Conservation (phyloP, 2,797 vertebrate genomes). For the Platyrinchus mystaceus region DNA sequence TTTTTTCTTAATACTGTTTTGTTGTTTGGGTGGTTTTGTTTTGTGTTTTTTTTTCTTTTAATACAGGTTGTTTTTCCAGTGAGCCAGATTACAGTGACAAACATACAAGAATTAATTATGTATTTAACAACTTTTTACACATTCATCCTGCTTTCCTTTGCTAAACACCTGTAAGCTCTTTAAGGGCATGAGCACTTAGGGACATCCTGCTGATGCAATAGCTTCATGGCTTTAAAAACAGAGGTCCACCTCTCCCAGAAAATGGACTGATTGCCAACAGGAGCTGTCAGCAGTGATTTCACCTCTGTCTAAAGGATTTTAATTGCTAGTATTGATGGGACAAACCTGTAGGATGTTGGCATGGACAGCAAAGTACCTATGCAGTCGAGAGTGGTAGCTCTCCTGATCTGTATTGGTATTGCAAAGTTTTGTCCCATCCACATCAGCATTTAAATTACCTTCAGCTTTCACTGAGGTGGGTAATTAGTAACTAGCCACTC, state of each 20-base stretch:
- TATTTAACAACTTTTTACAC: conserved; percentile 32
- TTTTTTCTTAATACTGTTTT: neutral
- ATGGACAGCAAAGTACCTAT: neutral
- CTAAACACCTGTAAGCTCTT: conserved; percentile 47
- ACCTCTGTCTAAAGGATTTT: conserved; percentile 21
- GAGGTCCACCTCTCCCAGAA: neutral
- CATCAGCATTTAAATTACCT: conserved; percentile 36
- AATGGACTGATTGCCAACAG: neutral
- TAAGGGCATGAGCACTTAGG: conserved; percentile 21
- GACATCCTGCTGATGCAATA: conserved; percentile 25
- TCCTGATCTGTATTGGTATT: neutral
- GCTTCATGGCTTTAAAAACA: conserved; percentile 54
- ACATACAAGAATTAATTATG: conserved; percentile 28
- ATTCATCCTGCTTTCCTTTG: conserved; percentile 23
- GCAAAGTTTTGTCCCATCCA: conserved; percentile 44
- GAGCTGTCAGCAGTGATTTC: neutral
- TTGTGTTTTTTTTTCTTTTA: neutral
- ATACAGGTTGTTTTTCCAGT: neutral
- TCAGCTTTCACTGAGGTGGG: neutral
- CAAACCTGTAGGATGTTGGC: neutral
- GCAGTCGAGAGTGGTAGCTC: neutral
- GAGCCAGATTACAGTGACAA: conserved; percentile 5
- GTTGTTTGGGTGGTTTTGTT: neutral
- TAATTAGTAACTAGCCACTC: neutral
- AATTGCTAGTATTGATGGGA: conserved; percentile 15